These are phyloP conservation scores for Coptodon bakossiorum DNA, from an alignment of 2,113 vertebrate genomes.

Conservation along the genomic window DNA sequence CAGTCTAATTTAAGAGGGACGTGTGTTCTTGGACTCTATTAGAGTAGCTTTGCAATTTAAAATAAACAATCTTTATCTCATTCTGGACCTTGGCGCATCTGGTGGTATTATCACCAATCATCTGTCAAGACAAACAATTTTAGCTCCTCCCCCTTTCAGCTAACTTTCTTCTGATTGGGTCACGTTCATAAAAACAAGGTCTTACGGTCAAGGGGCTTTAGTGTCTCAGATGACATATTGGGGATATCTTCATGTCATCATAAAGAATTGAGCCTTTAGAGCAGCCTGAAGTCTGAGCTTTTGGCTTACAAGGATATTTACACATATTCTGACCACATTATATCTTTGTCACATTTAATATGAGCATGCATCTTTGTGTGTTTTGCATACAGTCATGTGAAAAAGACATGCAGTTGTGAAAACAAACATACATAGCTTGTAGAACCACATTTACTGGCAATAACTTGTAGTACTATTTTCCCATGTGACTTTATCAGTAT, in stretches of 20 bases:
- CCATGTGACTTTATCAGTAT: not conserved
- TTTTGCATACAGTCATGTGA: not conserved
- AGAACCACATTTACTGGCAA: not conserved
- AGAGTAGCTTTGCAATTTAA: not conserved
- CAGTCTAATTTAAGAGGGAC: not conserved
- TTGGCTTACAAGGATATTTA: not conserved
- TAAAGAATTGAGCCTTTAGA: not conserved
- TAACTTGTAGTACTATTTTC: not conserved
- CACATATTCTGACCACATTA: not conserved
- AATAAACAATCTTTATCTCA: not conserved
- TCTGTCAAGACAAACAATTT: not conserved
- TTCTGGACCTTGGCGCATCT: not conserved
- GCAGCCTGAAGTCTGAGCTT: not conserved
- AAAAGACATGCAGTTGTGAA: not conserved
- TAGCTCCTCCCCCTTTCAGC: not conserved
- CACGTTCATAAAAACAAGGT: not conserved
- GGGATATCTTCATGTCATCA: not conserved
- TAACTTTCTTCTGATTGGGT: not conserved
- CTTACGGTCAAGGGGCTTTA: not conserved
- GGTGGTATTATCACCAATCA: not conserved
- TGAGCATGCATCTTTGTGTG: not conserved
- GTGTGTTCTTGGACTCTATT: not conserved
- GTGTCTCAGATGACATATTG: not conserved
- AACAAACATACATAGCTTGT: not conserved
- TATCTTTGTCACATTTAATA: fast-evolving